Evolutionary conservation across 1,140 invertebrate genomes (phyloP).

Genomic region (Plectrocnemia conspersa): DNA sequence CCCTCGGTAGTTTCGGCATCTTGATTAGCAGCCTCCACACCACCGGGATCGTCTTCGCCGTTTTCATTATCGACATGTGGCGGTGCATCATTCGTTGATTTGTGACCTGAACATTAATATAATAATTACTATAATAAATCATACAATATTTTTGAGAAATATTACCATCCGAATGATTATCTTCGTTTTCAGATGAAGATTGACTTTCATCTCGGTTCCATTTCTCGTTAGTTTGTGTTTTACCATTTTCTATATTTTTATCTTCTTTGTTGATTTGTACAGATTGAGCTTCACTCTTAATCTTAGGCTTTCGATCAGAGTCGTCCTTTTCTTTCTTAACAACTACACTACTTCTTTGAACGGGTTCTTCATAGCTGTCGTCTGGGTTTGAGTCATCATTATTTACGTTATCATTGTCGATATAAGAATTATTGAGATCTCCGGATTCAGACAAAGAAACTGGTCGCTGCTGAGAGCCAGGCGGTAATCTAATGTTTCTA

Average conservation of each 20-base stretch:
- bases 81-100: conserved; percentile 16
- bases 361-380: background rate
- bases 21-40: background rate
- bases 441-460: conserved; percentile 8
- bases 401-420: background rate
- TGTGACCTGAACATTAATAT: no score
- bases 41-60: conserved; percentile 7
- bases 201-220: conserved; percentile 15
- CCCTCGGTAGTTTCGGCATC: background rate
- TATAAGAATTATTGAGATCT: background rate
- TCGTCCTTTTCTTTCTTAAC: conserved; percentile 12
- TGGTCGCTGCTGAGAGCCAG: conserved; percentile 16
- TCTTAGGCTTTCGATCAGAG: background rate
- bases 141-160: no score
- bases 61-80: conserved; percentile 1
- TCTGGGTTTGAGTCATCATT: background rate
- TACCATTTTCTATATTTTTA: conserved; percentile 12
- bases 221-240: background rate
- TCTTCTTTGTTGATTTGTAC: conserved; percentile 13
- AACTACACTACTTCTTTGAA: background rate
- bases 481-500: conserved; percentile 26
- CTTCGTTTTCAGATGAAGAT: conserved; percentile 13
- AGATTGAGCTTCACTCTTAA: background rate
- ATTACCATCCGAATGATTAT: conserved; percentile 3
- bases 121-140: no score